Evolutionary conservation across 2,113 vertebrate genomes (phyloP).

Genomic region (Bubo bubo): DNA sequence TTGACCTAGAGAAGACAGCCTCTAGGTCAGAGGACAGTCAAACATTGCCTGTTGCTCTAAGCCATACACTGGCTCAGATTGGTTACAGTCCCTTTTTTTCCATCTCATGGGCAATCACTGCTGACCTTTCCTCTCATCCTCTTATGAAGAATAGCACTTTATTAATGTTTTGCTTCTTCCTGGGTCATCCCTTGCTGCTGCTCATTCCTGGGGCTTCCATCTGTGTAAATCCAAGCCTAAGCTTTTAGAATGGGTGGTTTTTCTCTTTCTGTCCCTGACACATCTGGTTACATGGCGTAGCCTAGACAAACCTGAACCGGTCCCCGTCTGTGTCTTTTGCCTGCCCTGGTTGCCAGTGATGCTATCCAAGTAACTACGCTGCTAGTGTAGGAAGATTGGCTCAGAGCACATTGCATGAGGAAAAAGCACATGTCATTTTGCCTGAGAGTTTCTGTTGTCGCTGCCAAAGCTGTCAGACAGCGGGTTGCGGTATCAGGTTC

Average conservation of each 20-base stretch:
- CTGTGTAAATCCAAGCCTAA: background rate
- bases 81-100: background rate
- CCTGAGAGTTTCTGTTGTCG: background rate
- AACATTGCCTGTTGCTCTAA: background rate
- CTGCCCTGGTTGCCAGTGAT: background rate
- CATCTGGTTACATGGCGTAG: background rate
- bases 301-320: rapidly evolving
- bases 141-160: background rate
- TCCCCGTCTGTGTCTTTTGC: background rate
- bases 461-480: background rate
- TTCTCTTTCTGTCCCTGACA: background rate
- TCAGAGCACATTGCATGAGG: rapidly evolving
- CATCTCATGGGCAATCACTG: background rate
- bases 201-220: background rate
- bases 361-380: background rate
- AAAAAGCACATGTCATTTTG: background rate
- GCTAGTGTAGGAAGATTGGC: background rate
- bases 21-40: background rate
- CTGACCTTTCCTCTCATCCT: background rate
- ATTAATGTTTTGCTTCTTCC: background rate
- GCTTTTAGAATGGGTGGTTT: background rate
- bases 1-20: background rate
- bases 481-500: background rate
- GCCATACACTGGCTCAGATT: rapidly evolving
- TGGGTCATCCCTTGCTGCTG: background rate